Evolutionary conservation across 2,888 invertebrate species (phyloP), one percentile per base, ranked within the genome.

Genomic region (Flexamia atlantica): DNA sequence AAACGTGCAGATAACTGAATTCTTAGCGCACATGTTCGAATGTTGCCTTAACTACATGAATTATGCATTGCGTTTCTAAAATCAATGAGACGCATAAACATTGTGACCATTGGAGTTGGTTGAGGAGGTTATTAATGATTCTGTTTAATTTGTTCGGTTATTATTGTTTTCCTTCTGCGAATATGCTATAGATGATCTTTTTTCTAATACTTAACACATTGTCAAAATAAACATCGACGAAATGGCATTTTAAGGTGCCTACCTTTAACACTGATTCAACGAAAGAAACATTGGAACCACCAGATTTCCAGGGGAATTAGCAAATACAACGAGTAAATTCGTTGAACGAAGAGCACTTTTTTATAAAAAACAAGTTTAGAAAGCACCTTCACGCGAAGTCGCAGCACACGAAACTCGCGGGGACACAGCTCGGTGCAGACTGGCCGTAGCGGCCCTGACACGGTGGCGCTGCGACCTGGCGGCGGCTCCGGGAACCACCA

Each of bases 291-390:
- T 53, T 1, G 10, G 3, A 46, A 7, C n/a, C 46, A 23, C 20
- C 23, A 2, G 53, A 53, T 23, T 53, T 53, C 53, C 53, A 53
- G 17, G 36, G 36, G 36, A 46, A 46, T 17, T 14, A 46, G 46
- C 46, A 17, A 46, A 46, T 36, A 3, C 46, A 46, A 46, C 46
- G 46, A 46, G 46, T 46, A 46, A 46, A 53, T 53, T 53, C 53
- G 53, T 53, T 53, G 53, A 20, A 3, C 23, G 23, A 53, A 53
- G 53, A 53, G 20, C 64, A 64, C 64, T 64, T 28, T 57, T 57
- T 57, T 7, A 30, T 30, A 28, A 28, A 57, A 10, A 64, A 64
- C 64, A 57, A 57, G 23, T 57, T 20, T 14, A 14, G 17, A 46
- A 23, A 57, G 28, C 64, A 64, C 64, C 28, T 28, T 30, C 28